Evolutionary conservation across 2,113 vertebrate species (phyloP).

Genomic region (Istiophorus platypterus): DNA sequence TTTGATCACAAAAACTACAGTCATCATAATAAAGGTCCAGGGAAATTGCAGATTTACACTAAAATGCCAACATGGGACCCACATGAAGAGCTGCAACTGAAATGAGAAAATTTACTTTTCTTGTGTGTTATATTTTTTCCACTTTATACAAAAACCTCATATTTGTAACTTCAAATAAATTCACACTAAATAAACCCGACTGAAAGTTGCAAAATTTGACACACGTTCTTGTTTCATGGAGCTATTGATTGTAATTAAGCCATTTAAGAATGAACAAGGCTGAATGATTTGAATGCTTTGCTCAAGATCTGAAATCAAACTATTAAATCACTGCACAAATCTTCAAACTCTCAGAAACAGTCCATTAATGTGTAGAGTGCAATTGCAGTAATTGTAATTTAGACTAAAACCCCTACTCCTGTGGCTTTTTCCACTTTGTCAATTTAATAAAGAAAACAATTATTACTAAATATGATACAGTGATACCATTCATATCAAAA

Average conservation of each 20-base stretch:
- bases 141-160: background rate
- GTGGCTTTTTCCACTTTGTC: background rate
- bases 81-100: background rate
- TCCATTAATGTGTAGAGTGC: background rate
- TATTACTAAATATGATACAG: background rate
- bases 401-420: background rate
- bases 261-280: slow-evolving; percentile 50
- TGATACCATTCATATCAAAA: background rate
- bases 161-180: background rate
- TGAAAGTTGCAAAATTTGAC: slow-evolving; percentile 18
- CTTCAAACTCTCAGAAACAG: slow-evolving; percentile 15
- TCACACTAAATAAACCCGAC: background rate
- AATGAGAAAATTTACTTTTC: background rate
- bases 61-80: background rate
- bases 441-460: slow-evolving; percentile 39
- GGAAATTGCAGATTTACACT: background rate
- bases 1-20: background rate
- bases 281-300: slow-evolving; percentile 44
- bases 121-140: background rate
- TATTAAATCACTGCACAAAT: slow-evolving; percentile 53
- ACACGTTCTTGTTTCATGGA: slow-evolving; percentile 18
- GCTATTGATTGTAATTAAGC: slow-evolving; percentile 59
- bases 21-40: no score
- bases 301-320: slow-evolving; percentile 56
- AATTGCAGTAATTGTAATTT: slow-evolving; percentile 17